These are phyloP conservation scores for Morpho deidamia DNA, from an alignment of 2,888 invertebrate species.

Conservation along the genomic window DNA sequence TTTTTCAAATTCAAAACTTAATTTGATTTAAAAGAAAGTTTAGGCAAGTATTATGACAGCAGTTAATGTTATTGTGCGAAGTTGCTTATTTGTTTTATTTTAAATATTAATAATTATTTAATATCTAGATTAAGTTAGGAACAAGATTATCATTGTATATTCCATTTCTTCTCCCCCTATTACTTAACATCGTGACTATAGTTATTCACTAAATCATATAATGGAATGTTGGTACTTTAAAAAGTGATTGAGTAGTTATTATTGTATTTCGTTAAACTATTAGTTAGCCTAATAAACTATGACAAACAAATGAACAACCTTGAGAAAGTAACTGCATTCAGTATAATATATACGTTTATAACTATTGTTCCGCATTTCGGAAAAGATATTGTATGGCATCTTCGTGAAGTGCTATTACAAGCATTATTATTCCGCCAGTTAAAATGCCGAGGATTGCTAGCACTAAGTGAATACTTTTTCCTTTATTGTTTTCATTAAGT, in stretches of 20 bases:
- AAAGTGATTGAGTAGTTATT: slow-evolving; percentile 13
- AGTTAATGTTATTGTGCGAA: no score
- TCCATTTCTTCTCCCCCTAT: background rate
- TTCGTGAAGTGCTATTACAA: slow-evolving; percentile 85
- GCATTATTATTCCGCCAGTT: slow-evolving; percentile 84
- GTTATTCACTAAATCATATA: background rate
- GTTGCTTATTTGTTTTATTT: no score
- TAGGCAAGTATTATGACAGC: no score
- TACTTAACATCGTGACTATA: background rate
- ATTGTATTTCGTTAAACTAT: slow-evolving; percentile 1
- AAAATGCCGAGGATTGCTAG: slow-evolving; percentile 83
- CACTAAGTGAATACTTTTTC: slow-evolving; percentile 73
- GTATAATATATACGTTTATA: slow-evolving; percentile 20
- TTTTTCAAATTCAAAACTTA: no score
- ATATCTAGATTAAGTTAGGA: background rate
- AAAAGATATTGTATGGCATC: slow-evolving; percentile 74
- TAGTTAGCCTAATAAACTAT: slow-evolving; percentile 27
- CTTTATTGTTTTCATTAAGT: slow-evolving; percentile 74
- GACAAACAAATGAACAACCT: slow-evolving; percentile 43
- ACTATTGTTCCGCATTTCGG: slow-evolving; percentile 63
- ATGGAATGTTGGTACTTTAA: background rate
- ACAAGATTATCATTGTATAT: background rate
- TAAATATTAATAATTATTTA: background rate
- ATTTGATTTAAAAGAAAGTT: no score
- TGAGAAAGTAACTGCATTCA: slow-evolving; percentile 33